phyloP scores from a whole-genome alignment of 1,140 invertebrate genomes.

The Coboldia fuscipes region DNA sequence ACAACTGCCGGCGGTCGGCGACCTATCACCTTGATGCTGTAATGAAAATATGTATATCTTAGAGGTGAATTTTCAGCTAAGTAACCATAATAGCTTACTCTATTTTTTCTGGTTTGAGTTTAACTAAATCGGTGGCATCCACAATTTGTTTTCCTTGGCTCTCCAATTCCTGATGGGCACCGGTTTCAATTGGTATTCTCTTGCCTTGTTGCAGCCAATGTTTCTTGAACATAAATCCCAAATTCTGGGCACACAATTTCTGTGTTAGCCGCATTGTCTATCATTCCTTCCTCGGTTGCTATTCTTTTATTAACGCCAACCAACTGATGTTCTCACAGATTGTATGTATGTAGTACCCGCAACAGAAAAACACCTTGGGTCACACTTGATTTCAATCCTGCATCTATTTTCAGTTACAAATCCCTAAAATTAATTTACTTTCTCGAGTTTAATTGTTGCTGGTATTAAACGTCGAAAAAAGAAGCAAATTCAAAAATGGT shows the following conservation, averaged over 20 bases:
- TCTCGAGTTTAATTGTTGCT: too few relatives aligned
- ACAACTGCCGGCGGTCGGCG: slow-evolving; percentile 13
- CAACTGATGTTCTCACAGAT: too few relatives aligned
- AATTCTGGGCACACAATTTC: slow-evolving; percentile 35
- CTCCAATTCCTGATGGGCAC: slow-evolving; percentile 24
- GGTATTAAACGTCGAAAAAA: too few relatives aligned
- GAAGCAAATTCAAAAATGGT: too few relatives aligned
- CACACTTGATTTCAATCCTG: too few relatives aligned
- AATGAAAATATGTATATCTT: slow-evolving; percentile 9
- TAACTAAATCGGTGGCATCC: slow-evolving; percentile 28
- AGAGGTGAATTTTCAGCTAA: background rate
- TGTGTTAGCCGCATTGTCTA: slow-evolving; percentile 35
- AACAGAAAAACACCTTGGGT: too few relatives aligned
- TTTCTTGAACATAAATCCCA: slow-evolving; percentile 39
- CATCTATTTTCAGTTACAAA: too few relatives aligned
- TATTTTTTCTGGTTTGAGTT: slow-evolving; percentile 15
- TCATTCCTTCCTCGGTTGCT: too few relatives aligned
- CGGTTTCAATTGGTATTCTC: slow-evolving; percentile 25
- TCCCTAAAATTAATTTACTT: too few relatives aligned
- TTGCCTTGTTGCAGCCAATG: slow-evolving; percentile 41
- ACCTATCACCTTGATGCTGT: slow-evolving; percentile 24
- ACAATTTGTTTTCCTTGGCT: slow-evolving; percentile 26
- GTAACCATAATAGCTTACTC: background rate
- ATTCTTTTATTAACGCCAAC: too few relatives aligned
- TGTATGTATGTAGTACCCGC: too few relatives aligned